Percentiles rank a stretch among this genome's conserved stretches.
These are phyloP conservation scores for Drosophila truncata DNA, from an alignment of 1,140 invertebrate species.

Conservation along the genomic window DNA sequence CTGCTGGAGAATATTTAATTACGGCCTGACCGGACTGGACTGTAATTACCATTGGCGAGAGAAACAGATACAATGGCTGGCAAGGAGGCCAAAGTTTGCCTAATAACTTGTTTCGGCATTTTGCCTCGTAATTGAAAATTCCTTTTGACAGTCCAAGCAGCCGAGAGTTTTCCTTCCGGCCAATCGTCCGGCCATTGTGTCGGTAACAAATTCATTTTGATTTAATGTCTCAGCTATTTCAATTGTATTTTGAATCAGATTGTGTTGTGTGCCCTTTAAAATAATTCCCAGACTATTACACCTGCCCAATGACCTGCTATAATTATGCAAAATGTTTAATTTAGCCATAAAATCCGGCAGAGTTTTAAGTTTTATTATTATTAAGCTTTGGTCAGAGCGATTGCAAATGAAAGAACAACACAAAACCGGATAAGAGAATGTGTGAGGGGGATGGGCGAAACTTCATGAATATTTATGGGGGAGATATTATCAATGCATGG, in stretches of 20 bases:
- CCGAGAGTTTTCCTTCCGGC: conserved; percentile 30
- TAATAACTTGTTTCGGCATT: conserved; percentile 76
- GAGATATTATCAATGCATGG: conserved; percentile 45
- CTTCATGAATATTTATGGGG: conserved; percentile 46
- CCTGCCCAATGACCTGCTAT: conserved; percentile 33
- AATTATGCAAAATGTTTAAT: conserved; percentile 61
- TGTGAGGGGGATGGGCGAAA: not conserved
- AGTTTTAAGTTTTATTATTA: conserved; percentile 48
- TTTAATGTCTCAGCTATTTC: conserved; percentile 48
- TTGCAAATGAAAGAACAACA: conserved; percentile 57
- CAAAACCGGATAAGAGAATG: not conserved
- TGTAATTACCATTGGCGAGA: conserved; percentile 50
- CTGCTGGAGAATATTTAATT: conserved; percentile 65
- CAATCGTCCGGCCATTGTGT: conserved; percentile 19
- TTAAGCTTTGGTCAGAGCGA: conserved; percentile 23
- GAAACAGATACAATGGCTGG: conserved; percentile 15
- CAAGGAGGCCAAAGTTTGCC: conserved; percentile 53
- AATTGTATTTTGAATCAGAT: conserved; percentile 31
- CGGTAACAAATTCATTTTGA: conserved; percentile 64
- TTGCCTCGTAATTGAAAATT: conserved; percentile 76
- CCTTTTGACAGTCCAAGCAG: conserved; percentile 49
- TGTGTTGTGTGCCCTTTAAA: conserved; percentile 37
- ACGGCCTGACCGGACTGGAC: conserved; percentile 23
- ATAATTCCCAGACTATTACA: conserved; percentile 38
- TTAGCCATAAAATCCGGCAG: conserved; percentile 33